These are phyloP conservation scores for Dicerorhinus sumatrensis DNA, from an alignment of 2,113 vertebrate genomes.

Conservation along the genomic window DNA sequence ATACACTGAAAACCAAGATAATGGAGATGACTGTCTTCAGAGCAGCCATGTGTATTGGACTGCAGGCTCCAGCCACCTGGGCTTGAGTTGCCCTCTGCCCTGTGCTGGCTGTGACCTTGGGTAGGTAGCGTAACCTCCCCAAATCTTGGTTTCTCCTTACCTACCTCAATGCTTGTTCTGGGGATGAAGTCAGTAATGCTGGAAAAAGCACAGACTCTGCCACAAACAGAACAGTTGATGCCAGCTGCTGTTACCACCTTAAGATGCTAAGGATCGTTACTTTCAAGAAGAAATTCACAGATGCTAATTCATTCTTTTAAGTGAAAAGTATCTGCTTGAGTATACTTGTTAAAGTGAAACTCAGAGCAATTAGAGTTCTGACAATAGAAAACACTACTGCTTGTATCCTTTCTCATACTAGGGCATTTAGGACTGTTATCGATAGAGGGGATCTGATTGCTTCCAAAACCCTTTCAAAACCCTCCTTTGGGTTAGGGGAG, in stretches of 20 bases:
- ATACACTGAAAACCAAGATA: neutral
- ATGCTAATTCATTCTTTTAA: neutral
- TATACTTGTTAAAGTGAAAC: neutral
- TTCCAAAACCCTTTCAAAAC: neutral
- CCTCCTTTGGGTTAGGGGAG: too few relatives aligned
- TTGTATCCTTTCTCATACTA: neutral
- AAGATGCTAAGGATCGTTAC: neutral
- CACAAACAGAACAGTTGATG: too few relatives aligned
- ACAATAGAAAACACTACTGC: neutral
- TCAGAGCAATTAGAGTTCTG: neutral
- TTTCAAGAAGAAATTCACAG: neutral
- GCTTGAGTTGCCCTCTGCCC: neutral
- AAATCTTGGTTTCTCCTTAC: neutral
- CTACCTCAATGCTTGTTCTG: neutral
- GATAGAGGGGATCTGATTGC: neutral
- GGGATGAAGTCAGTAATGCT: neutral
- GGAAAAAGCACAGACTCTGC: neutral
- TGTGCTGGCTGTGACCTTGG: neutral
- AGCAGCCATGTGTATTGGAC: neutral
- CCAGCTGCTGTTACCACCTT: neutral
- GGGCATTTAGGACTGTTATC: fast-evolving
- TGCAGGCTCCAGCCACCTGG: neutral
- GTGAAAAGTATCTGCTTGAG: neutral
- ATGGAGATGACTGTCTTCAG: neutral
- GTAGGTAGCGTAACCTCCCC: neutral